Conservation (phyloP, 2,797 vertebrate species). For the Glossophaga mutica region DNA sequence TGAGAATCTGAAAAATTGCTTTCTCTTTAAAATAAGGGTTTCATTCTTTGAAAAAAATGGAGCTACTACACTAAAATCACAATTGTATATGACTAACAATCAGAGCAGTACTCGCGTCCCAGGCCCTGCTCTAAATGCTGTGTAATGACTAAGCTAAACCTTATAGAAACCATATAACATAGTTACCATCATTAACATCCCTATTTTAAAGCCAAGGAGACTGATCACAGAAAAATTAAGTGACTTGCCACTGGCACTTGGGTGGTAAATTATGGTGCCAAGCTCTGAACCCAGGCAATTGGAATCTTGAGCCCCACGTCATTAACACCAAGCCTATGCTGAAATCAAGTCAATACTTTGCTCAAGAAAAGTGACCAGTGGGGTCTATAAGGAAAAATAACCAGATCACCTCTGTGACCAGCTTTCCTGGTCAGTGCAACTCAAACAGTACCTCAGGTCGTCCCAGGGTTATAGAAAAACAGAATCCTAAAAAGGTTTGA, state of each 20-base stretch:
- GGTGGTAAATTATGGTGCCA: background rate
- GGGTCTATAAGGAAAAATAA: background rate
- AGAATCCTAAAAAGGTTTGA: conserved; percentile 8
- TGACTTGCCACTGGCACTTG: background rate
- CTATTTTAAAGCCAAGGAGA: background rate
- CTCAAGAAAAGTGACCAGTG: background rate
- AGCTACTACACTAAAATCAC: background rate
- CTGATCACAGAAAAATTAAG: background rate
- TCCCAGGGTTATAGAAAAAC: conserved; percentile 8
- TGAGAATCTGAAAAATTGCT: background rate
- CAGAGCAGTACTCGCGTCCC: background rate
- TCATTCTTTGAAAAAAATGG: background rate
- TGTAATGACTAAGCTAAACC: background rate
- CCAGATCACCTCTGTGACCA: background rate
- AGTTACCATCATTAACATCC: background rate
- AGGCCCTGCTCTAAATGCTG: background rate
- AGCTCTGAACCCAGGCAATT: background rate
- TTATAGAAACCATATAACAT: background rate
- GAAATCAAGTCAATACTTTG: background rate
- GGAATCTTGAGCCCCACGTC: background rate
- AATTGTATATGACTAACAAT: background rate
- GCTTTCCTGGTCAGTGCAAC: background rate
- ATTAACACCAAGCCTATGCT: background rate
- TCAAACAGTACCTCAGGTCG: background rate
- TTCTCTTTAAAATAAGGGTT: background rate